A percentile compares a stretch with the other conserved stretches of the same genome.
phyloP scores from a whole-genome alignment of 2,888 invertebrate species.

The Tetranychus truncatus region DNA sequence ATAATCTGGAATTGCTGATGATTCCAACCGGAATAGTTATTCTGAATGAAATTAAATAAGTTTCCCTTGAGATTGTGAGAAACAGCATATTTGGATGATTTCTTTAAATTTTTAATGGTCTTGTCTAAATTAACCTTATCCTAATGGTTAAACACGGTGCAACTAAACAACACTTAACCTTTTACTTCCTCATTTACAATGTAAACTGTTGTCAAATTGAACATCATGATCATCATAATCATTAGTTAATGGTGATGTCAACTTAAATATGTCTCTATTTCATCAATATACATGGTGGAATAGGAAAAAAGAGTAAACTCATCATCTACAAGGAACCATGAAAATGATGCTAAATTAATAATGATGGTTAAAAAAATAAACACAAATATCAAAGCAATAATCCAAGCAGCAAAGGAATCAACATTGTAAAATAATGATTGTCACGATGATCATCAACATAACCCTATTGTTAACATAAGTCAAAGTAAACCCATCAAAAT shows the following conservation, averaged over 20 bases:
- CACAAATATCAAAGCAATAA: too few species aligned
- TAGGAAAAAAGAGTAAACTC: background rate
- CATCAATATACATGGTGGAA: too few species aligned
- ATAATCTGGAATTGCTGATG: background rate
- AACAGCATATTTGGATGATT: background rate
- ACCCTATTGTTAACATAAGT: too few species aligned
- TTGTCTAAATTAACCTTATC: background rate
- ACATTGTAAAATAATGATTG: too few species aligned
- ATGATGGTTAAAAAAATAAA: too few species aligned
- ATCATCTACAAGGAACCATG: background rate
- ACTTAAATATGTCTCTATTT: background rate
- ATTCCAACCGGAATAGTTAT: background rate
- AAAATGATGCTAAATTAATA: too few species aligned
- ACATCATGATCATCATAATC: background rate
- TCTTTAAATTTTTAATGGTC: background rate
- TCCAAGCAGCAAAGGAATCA: too few species aligned
- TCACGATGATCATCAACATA: too few species aligned
- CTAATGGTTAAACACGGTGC: background rate
- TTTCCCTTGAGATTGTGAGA: background rate
- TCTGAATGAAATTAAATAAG: background rate
- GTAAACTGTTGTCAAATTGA: background rate
- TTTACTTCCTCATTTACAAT: constrained; percentile 1
- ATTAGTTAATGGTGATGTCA: background rate
- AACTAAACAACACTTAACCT: background rate
- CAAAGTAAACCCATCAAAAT: too few species aligned